These are phyloP conservation scores for Sphecodes monilicornis DNA, from an alignment of 2,888 invertebrate genomes.

Conservation along the genomic window DNA sequence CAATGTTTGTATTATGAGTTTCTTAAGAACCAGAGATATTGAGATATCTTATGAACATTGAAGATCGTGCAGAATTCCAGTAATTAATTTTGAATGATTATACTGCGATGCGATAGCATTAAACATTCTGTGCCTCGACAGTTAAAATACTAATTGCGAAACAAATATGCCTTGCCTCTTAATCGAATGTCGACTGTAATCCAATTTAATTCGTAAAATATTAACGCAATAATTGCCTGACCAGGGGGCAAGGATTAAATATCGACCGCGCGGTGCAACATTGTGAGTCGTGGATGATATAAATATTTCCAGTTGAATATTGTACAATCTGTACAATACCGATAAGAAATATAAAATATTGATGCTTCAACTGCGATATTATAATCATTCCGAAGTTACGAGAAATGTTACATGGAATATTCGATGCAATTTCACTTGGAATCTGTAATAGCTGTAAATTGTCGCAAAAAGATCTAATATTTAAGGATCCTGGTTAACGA, in stretches of 20 bases:
- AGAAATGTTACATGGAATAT: background rate
- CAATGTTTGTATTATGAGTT: background rate
- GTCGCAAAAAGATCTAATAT: background rate
- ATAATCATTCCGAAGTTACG: background rate
- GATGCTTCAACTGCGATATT: background rate
- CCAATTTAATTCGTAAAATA: background rate
- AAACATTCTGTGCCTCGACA: background rate
- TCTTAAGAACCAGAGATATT: background rate
- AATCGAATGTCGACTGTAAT: background rate
- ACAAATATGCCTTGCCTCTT: background rate
- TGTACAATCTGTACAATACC: background rate
- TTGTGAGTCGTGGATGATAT: background rate
- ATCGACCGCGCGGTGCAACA: background rate
- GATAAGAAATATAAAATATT: background rate
- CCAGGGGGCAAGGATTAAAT: background rate
- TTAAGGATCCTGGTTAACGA: background rate
- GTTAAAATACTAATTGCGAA: background rate
- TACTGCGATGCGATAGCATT: background rate
- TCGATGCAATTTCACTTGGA: background rate
- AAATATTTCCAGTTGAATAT: background rate
- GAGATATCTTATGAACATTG: no score
- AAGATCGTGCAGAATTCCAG: background rate
- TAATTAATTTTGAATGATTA: background rate
- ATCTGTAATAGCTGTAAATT: background rate
- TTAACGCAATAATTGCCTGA: background rate